Percentiles rank a stretch among this genome's conserved stretches.
Evolutionary conservation across 2,113 vertebrate species (phyloP).

Genomic region (Marcusenius ussheri): DNA sequence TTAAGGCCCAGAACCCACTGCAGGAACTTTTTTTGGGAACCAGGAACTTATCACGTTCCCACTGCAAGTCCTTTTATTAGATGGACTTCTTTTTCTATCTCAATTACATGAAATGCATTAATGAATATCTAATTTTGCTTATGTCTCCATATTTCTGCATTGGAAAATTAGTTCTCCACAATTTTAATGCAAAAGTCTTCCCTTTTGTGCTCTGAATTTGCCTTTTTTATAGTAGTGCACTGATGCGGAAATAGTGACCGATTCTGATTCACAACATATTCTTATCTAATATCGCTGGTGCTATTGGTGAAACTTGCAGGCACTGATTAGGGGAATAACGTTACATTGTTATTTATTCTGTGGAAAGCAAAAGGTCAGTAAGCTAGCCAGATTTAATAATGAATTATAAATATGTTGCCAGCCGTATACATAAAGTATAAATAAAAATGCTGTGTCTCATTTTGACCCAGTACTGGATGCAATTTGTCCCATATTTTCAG

Average conservation of each 20-base stretch:
- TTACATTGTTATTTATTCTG: not conserved
- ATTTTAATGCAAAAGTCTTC: not conserved
- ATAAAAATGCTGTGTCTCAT: not conserved
- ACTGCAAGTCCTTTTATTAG: not conserved
- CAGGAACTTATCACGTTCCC: not conserved
- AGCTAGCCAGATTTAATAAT: not conserved
- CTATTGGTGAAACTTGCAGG: not conserved
- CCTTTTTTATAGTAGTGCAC: not conserved
- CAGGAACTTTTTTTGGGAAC: not conserved
- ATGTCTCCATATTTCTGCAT: not conserved
- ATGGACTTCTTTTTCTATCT: not conserved
- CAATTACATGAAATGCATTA: not conserved
- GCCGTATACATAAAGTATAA: not conserved
- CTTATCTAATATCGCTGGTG: not conserved
- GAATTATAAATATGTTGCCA: not conserved
- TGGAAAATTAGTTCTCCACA: not conserved
- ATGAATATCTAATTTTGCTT: not conserved
- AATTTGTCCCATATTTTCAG: not conserved
- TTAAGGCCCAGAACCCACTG: not conserved
- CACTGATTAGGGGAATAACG: not conserved
- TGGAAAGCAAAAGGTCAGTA: not conserved
- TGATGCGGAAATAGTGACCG: not conserved
- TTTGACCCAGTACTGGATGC: not conserved
- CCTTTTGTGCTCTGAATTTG: no score
- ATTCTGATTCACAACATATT: not conserved